phyloP scores from a whole-genome alignment of 1,140 invertebrate genomes.

The Drosophila bifasciata region DNA sequence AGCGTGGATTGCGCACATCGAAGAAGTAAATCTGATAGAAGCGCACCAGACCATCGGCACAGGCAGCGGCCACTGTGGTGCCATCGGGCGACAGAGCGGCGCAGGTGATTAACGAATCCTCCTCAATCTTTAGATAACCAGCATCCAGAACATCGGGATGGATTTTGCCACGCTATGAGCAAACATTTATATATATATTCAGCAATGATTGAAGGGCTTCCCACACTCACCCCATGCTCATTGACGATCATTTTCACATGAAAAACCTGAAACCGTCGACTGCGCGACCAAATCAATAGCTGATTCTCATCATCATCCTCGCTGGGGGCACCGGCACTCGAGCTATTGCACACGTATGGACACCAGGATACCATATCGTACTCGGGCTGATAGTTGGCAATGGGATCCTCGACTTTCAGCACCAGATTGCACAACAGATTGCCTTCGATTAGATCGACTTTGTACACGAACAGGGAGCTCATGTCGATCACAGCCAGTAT shows the following conservation, averaged over 20 bases:
- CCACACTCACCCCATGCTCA: conserved; percentile 69
- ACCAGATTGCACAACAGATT: conserved; percentile 86
- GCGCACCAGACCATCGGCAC: conserved; percentile 93
- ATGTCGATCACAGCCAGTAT: conserved; percentile 94
- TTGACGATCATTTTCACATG: conserved; percentile 70
- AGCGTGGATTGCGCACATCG: conserved; percentile 88
- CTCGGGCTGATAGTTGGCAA: conserved; percentile 68
- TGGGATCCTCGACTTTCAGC: conserved; percentile 85
- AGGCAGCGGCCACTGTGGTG: conserved; percentile 94
- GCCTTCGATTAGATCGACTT: conserved; percentile 88
- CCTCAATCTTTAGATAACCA: conserved; percentile 88
- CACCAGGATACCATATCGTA: conserved; percentile 92
- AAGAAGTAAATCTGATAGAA: conserved; percentile 93
- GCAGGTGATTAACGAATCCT: conserved; percentile 91
- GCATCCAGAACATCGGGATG: conserved; percentile 85
- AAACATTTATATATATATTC: neutral
- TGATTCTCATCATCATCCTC: conserved; percentile 90
- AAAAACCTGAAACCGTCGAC: conserved; percentile 85
- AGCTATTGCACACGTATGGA: conserved; percentile 88
- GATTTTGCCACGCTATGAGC: conserved; percentile 62
- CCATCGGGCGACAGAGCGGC: conserved; percentile 97
- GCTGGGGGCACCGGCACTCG: conserved; percentile 85
- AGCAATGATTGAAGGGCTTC: neutral
- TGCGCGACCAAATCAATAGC: conserved; percentile 92
- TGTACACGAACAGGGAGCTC: conserved; percentile 91